A percentile compares a stretch with the other conserved stretches of the same genome.
These are phyloP conservation scores for Drosophila nr. fundita DNA, from an alignment of 2,888 invertebrate genomes.

Conservation along the genomic window DNA sequence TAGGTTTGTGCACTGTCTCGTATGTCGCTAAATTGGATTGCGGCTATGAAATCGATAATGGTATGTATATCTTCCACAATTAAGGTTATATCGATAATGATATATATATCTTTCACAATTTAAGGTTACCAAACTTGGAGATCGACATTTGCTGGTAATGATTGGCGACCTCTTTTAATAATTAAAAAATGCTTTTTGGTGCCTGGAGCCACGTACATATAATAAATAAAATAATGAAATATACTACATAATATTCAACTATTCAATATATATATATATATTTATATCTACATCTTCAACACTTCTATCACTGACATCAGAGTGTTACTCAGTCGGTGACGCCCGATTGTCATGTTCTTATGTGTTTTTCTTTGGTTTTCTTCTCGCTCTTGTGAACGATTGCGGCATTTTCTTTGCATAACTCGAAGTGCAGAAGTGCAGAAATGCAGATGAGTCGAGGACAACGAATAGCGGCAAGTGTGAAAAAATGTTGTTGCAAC, in stretches of 20 bases:
- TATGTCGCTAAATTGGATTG: not conserved
- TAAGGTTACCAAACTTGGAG: not conserved
- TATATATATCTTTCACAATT: not conserved
- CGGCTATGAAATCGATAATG: no score
- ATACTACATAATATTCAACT: no score
- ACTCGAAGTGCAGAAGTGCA: constrained; percentile 19
- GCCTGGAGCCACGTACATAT: not conserved
- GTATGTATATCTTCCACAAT: not conserved
- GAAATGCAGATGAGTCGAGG: constrained; percentile 34
- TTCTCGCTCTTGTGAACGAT: constrained; percentile 21
- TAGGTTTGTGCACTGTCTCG: not conserved
- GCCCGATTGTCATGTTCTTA: not conserved
- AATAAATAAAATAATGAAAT: not conserved
- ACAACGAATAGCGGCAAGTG: constrained; percentile 14
- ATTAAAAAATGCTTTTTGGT: not conserved
- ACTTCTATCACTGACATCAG: not conserved
- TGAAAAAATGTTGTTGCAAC: constrained; percentile 26
- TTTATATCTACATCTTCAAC: not conserved
- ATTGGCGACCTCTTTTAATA: not conserved
- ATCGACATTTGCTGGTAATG: not conserved
- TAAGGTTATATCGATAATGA: accelerated
- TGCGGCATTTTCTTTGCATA: constrained; percentile 62
- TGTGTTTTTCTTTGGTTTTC: constrained; percentile 24
- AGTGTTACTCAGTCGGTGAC: not conserved
- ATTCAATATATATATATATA: no score